phyloP scores from a whole-genome alignment of 2,113 vertebrate genomes.

The Macroglossus sobrinus region DNA sequence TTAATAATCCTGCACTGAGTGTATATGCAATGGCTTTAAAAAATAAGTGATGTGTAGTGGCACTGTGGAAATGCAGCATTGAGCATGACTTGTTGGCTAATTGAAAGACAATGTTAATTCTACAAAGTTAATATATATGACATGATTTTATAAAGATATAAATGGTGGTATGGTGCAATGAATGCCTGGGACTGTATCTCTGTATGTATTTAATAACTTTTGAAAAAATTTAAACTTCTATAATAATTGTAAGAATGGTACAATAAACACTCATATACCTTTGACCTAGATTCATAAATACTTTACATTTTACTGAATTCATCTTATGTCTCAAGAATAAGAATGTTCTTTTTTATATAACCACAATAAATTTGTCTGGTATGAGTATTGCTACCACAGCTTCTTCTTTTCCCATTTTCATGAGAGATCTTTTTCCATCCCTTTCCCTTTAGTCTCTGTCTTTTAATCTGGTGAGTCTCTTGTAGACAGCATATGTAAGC shows the following conservation, averaged over 20 bases:
- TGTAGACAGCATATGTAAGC: no score
- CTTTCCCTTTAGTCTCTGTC: no score
- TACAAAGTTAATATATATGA: background rate
- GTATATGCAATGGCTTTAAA: background rate
- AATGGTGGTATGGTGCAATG: background rate
- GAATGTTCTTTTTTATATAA: background rate
- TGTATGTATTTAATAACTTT: background rate
- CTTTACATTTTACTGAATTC: background rate
- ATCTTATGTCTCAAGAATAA: background rate
- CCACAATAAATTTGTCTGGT: background rate
- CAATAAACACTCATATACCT: background rate
- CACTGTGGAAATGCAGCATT: background rate
- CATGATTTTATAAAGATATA: background rate
- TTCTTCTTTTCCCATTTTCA: no score
- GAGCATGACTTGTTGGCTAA: background rate
- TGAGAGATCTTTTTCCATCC: no score
- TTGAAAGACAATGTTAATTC: background rate
- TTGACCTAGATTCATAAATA: background rate
- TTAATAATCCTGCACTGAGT: background rate
- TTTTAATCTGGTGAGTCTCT: no score
- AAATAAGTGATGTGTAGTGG: background rate
- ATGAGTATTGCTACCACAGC: no score
- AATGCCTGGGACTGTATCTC: background rate
- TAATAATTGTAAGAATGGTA: background rate
- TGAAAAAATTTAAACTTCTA: background rate